Evolutionary conservation across 2,888 invertebrate genomes (phyloP).

Genomic region (Biston stratarius): DNA sequence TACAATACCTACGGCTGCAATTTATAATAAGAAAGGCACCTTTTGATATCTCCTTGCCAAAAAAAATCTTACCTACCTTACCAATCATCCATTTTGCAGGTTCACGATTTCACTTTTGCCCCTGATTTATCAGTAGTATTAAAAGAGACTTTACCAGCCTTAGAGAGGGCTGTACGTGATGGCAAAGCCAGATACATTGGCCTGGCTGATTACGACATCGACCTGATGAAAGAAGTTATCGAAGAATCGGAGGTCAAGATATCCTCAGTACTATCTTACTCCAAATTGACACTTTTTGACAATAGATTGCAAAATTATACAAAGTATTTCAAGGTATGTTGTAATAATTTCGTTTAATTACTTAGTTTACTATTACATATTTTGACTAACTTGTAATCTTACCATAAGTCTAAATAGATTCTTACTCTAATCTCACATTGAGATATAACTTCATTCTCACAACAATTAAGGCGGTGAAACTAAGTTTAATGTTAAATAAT

Average conservation of each 20-base stretch:
- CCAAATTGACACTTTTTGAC: constrained; percentile 93
- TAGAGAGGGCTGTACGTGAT: constrained; percentile 90
- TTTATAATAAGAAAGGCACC: too few species aligned
- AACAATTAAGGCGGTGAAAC: too few species aligned
- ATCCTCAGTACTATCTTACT: constrained; percentile 91
- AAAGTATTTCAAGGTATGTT: constrained; percentile 90
- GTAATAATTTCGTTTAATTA: neutral
- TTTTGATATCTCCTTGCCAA: too few species aligned
- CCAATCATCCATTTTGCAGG: constrained; percentile 79
- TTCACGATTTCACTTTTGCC: constrained; percentile 97
- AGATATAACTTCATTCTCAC: too few species aligned
- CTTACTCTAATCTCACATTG: too few species aligned
- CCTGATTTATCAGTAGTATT: constrained; percentile 90
- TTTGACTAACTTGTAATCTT: neutral
- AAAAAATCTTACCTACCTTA: too few species aligned
- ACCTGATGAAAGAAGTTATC: constrained; percentile 90
- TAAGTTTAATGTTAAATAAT: too few species aligned
- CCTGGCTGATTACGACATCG: constrained; percentile 94
- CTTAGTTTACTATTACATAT: neutral
- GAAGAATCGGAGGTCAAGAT: constrained; percentile 88
- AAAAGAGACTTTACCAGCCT: constrained; percentile 94
- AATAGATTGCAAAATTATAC: constrained; percentile 90
- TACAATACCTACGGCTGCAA: too few species aligned
- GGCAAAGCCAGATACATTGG: constrained; percentile 94
- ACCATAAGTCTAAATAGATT: too few species aligned